phyloP scores from a whole-genome alignment of 2,797 vertebrate genomes.

The Merluccius polli region DNA sequence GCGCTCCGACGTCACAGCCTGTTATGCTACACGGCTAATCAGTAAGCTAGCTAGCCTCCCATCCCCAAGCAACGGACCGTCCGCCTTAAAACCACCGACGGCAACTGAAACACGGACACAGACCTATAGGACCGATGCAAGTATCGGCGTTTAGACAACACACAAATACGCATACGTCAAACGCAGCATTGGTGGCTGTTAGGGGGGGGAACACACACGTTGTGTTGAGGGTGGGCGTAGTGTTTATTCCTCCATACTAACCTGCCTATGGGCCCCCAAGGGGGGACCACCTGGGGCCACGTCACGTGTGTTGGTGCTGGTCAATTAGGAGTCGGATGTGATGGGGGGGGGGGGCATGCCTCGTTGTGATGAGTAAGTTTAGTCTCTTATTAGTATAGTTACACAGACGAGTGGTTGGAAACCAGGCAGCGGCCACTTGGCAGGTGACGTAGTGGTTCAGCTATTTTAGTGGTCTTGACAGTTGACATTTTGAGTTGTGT shows the following conservation, averaged over 20 bases:
- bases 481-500: not conserved
- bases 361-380: too few relatives aligned
- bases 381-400: too few relatives aligned
- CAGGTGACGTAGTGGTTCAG: not conserved
- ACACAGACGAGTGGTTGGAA: not conserved
- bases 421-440: not conserved
- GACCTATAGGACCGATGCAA: not conserved
- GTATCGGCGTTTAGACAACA: not conserved
- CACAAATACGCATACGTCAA: too few relatives aligned
- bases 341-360: too few relatives aligned
- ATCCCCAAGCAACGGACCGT: constrained; percentile 38
- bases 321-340: too few relatives aligned
- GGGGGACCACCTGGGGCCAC: too few relatives aligned
- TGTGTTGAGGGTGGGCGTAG: too few relatives aligned
- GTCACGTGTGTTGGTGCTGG: too few relatives aligned
- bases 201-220: too few relatives aligned
- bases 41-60: constrained; percentile 37
- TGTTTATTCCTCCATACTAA: too few relatives aligned
- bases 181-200: too few relatives aligned
- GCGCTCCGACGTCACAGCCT: not conserved
- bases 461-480: not conserved
- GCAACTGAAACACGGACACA: not conserved
- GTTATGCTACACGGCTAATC: constrained; percentile 39
- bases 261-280: too few relatives aligned
- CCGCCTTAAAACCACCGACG: not conserved